Percentiles rank a stretch among this genome's conserved stretches.
phyloP scores from a whole-genome alignment of 2,113 vertebrate genomes.

The Forbesichthys agassizii region DNA sequence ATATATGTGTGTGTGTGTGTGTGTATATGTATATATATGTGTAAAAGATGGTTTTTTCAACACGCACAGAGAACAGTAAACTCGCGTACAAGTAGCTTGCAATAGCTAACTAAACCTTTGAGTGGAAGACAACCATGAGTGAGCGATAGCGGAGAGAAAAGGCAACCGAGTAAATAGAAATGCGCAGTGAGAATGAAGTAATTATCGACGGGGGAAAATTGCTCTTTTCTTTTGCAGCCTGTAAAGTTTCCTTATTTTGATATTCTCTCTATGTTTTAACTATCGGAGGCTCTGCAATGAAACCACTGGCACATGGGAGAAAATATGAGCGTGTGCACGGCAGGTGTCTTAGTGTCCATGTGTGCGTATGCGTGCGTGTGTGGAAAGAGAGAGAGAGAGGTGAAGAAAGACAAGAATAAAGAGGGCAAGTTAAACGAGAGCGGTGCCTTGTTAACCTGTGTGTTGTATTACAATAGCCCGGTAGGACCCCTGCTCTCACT shows the following conservation, averaged over 20 bases:
- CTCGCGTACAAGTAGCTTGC: no score
- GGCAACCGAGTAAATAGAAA: constrained; percentile 46
- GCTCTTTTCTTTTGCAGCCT: constrained; percentile 14
- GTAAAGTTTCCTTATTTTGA: constrained; percentile 42
- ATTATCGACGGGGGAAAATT: constrained; percentile 43
- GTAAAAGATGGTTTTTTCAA: no score
- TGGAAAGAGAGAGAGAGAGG: constrained; percentile 4
- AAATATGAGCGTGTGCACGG: neutral
- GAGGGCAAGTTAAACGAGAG: constrained; percentile 53
- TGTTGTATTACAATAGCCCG: constrained; percentile 58
- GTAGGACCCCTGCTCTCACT: constrained; percentile 60
- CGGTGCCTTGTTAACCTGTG: constrained; percentile 67
- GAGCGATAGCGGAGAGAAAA: neutral
- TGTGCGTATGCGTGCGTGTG: constrained; percentile 12
- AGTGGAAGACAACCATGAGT: neutral
- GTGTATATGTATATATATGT: no score
- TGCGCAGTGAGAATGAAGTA: constrained; percentile 41
- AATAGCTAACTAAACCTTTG: no score
- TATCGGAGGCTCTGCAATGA: neutral
- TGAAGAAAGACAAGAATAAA: constrained; percentile 26
- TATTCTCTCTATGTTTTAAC: constrained; percentile 26
- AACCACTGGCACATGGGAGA: neutral
- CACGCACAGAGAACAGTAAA: no score
- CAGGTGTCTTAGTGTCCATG: neutral
- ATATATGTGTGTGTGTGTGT: no score